Evolutionary conservation across 2,113 vertebrate genomes (phyloP), one percentile per base, ranked within the genome.

Genomic region (Okapia johnstoni): DNA sequence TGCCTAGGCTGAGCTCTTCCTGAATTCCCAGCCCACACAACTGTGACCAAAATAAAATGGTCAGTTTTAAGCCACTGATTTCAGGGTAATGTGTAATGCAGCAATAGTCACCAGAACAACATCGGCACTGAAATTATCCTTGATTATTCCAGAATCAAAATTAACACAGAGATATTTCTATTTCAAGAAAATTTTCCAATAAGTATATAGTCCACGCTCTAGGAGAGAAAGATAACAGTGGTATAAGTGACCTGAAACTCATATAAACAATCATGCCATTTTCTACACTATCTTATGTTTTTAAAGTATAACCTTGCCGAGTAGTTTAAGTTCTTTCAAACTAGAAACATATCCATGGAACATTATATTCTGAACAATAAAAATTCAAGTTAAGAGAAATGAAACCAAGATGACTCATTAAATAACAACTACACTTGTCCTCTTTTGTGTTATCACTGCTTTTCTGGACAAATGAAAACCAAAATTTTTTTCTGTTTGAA

Each of bases 401-500:
- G 17, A 46, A 84, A 79, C 30, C 25, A 88, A 85, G 55, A 60
- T 46, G 66, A 93, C 30, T 50, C 26, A 55, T 81, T 77, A 96
- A 93, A 61, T 81, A 94, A 81, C 40, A 93, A 57, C 57, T 63
- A 58, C 92, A 89, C 91, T 96, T 98, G 95, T 94, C 36, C 14
- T 93, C 43, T n/a, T 60, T 83, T 54, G 88, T 93, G 93, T 92
- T 98, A 98, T 98, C 97, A 95, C 84, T 40, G 12, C 91, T 95
- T 60, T 76, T 98, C 97, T 98, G 95, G 93, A 97, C 95, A 98
- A 98, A 94, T 98, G 19, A 70, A 70, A 70, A 70, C 6, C 21
- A 5, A 98, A 97, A 85, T 93, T 98, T 96, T 97, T 98, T 94
- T 95, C 98, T 98, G 94, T 96, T 92, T 86, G 33, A 12, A 96